Evolutionary conservation across 1,140 invertebrate species (phyloP).

Genomic region (Drosophila ambigua): DNA sequence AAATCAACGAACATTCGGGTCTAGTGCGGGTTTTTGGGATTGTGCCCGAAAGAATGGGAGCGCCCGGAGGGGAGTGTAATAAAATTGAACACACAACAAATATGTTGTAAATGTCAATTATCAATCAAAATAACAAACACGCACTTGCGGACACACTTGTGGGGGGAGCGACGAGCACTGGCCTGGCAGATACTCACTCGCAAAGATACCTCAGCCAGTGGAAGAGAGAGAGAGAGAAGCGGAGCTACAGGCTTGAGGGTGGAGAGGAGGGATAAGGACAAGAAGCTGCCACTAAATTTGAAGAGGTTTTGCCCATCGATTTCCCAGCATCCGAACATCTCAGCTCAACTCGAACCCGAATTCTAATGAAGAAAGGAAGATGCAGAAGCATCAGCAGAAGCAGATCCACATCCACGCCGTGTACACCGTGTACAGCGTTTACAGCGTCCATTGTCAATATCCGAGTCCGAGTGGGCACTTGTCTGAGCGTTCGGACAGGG

Average conservation of each 20-base stretch:
- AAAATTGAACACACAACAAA: slow-evolving; percentile 61
- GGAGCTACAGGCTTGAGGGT: neutral
- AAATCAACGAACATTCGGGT: slow-evolving; percentile 37
- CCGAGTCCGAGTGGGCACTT: slow-evolving; percentile 76
- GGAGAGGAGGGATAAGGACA: no score
- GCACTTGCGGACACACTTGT: slow-evolving; percentile 32
- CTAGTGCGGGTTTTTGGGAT: neutral
- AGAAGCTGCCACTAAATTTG: slow-evolving; percentile 31
- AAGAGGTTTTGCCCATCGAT: slow-evolving; percentile 63
- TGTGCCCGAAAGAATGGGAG: slow-evolving; percentile 17
- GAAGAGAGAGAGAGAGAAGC: neutral
- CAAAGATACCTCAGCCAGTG: slow-evolving; percentile 2
- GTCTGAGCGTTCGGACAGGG: slow-evolving; percentile 74
- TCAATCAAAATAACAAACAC: slow-evolving; percentile 74
- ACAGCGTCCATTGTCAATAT: slow-evolving; percentile 69
- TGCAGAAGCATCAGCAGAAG: slow-evolving; percentile 25
- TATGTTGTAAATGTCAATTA: slow-evolving; percentile 83
- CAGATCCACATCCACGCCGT: slow-evolving; percentile 20
- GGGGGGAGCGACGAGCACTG: slow-evolving; percentile 6
- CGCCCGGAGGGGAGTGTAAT: slow-evolving; percentile 59
- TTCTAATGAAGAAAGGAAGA: slow-evolving; percentile 75
- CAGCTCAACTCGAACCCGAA: slow-evolving; percentile 29
- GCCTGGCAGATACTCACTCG: slow-evolving; percentile 13
- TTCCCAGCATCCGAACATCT: slow-evolving; percentile 54
- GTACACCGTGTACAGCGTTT: slow-evolving; percentile 9